A percentile compares a stretch with the other conserved stretches of the same genome.
These are phyloP conservation scores for Ruditapes philippinarum DNA, from an alignment of 1,140 invertebrate species.

Conservation along the genomic window DNA sequence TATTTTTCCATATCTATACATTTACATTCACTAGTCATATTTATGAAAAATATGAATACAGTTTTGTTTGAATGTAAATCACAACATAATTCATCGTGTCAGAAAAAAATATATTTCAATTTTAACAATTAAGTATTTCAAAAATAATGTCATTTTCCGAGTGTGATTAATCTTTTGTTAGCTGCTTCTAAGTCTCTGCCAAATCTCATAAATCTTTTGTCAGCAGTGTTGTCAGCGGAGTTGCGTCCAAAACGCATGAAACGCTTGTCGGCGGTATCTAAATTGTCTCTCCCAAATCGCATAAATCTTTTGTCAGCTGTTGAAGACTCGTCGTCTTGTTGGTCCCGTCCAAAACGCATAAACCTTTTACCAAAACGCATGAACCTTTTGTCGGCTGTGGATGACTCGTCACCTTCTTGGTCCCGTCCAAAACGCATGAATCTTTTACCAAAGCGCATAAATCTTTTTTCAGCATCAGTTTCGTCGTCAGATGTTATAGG, in stretches of 20 bases:
- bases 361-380: constrained; percentile 80
- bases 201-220: constrained; percentile 81
- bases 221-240: constrained; percentile 56
- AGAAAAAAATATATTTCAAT: constrained; percentile 6
- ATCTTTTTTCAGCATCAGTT: constrained; percentile 75
- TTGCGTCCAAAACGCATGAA: constrained; percentile 78
- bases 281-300: constrained; percentile 77
- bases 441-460: constrained; percentile 80
- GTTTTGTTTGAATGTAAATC: neutral
- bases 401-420: constrained; percentile 57
- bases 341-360: constrained; percentile 77
- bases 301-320: constrained; percentile 80
- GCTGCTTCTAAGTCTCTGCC: constrained; percentile 70
- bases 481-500: constrained; percentile 1
- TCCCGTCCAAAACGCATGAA: constrained; percentile 79
- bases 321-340: constrained; percentile 54
- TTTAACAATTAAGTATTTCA: neutral
- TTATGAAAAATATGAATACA: neutral
- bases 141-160: constrained; percentile 65
- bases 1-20: neutral
- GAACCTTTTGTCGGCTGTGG: constrained; percentile 76
- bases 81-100: neutral
- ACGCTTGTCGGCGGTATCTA: constrained; percentile 70
- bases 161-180: constrained; percentile 79
- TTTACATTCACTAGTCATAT: neutral